phyloP scores from a whole-genome alignment of 2,888 invertebrate genomes.

The Eupithecia insigniata region DNA sequence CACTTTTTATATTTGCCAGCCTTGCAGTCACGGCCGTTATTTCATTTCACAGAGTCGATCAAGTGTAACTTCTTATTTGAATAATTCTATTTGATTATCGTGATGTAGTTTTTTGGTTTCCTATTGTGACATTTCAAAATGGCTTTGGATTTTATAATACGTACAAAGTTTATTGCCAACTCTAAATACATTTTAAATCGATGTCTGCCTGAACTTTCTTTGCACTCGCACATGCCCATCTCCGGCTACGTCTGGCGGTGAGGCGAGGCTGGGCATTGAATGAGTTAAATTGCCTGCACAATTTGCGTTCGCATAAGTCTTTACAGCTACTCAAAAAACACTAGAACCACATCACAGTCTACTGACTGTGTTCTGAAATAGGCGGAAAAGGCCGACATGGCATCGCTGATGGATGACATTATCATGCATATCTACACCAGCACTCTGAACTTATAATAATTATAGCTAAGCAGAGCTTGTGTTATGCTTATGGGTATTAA shows the following conservation, averaged over 20 bases:
- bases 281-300: background rate
- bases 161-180: background rate
- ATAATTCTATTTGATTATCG: slow-evolving; percentile 34
- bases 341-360: too few relatives aligned
- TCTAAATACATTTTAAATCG: background rate
- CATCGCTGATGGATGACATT: too few relatives aligned
- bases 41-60: slow-evolving; percentile 47
- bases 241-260: too few relatives aligned
- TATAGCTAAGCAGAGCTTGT: too few relatives aligned
- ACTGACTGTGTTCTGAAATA: too few relatives aligned
- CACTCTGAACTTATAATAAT: too few relatives aligned
- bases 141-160: background rate
- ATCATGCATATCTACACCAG: too few relatives aligned
- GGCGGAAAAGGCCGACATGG: too few relatives aligned
- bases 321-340: too few relatives aligned
- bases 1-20: slow-evolving; percentile 58
- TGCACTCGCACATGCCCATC: background rate
- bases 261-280: background rate
- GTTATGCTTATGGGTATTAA: too few relatives aligned
- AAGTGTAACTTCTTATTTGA: slow-evolving; percentile 45
- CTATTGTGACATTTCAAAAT: slow-evolving; percentile 25
- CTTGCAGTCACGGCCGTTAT: slow-evolving; percentile 60
- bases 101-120: slow-evolving; percentile 22
- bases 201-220: too few relatives aligned
- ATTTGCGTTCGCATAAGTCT: too few relatives aligned